Conservation (phyloP, 2,797 vertebrate genomes). For the Platyrinchus mystaceus region DNA sequence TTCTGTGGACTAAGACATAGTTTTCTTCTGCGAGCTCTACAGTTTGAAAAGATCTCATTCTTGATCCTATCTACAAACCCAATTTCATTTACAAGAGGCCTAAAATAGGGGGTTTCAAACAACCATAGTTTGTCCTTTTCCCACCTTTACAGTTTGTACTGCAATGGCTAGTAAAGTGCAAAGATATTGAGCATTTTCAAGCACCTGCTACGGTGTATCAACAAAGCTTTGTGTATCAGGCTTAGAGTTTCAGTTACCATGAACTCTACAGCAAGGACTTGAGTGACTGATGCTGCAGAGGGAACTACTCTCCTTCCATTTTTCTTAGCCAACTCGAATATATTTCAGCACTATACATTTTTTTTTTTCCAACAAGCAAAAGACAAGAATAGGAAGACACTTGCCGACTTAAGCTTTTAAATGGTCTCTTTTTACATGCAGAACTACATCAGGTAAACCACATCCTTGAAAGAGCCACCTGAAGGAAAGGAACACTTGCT, state of each 20-base stretch:
- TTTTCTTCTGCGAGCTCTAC: background rate
- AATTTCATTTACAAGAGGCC: background rate
- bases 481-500: background rate
- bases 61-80: background rate
- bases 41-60: background rate
- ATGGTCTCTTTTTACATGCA: background rate
- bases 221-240: background rate
- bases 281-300: background rate
- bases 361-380: background rate
- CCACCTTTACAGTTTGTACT: background rate
- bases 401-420: background rate
- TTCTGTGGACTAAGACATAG: background rate
- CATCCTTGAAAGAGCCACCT: background rate
- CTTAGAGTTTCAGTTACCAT: background rate
- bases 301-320: background rate
- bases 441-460: background rate
- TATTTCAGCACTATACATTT: background rate
- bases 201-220: background rate
- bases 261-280: background rate
- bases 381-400: background rate
- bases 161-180: background rate
- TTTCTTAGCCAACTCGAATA: background rate
- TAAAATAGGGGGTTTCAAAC: background rate
- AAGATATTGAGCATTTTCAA: rapidly evolving
- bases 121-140: background rate